Percentiles rank a stretch among this genome's conserved stretches.
phyloP scores from a whole-genome alignment of 2,797 vertebrate genomes.

The Smutsia temminckii region DNA sequence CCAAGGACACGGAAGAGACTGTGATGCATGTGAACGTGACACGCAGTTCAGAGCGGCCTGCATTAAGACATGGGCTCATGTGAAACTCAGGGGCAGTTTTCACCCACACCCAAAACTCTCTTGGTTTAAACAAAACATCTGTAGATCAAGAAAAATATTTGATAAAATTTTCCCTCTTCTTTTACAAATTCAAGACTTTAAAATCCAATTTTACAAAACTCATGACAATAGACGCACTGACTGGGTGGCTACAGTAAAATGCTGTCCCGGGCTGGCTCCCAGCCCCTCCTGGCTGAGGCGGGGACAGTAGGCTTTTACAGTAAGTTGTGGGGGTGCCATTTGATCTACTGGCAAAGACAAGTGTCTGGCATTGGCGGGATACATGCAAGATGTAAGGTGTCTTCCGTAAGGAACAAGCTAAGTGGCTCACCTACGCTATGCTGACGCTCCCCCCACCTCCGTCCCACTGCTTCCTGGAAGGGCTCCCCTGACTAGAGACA shows the following conservation, averaged over 20 bases:
- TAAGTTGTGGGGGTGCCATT: neutral
- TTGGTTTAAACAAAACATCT: neutral
- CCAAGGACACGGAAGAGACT: neutral
- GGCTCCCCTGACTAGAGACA: neutral
- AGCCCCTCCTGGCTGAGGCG: fast-evolving
- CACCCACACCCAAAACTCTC: neutral
- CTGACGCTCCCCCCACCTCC: too few relatives aligned
- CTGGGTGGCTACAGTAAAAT: neutral
- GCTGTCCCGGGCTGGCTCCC: fast-evolving
- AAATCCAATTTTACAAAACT: neutral
- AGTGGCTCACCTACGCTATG: neutral
- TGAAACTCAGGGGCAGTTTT: neutral
- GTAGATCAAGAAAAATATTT: neutral
- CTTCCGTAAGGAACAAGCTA: neutral
- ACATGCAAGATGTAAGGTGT: fast-evolving
- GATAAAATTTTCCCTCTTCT: neutral
- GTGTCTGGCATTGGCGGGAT: neutral
- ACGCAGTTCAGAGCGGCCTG: too few relatives aligned
- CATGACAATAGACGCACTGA: neutral
- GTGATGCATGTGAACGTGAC: fast-evolving
- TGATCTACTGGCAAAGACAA: neutral
- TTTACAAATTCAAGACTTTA: neutral
- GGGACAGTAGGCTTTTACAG: fast-evolving
- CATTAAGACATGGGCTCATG: too few relatives aligned
- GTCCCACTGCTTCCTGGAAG: too few relatives aligned